Evolutionary conservation across 2,113 vertebrate species (phyloP).

Genomic region (Triplophysa siluroides): DNA sequence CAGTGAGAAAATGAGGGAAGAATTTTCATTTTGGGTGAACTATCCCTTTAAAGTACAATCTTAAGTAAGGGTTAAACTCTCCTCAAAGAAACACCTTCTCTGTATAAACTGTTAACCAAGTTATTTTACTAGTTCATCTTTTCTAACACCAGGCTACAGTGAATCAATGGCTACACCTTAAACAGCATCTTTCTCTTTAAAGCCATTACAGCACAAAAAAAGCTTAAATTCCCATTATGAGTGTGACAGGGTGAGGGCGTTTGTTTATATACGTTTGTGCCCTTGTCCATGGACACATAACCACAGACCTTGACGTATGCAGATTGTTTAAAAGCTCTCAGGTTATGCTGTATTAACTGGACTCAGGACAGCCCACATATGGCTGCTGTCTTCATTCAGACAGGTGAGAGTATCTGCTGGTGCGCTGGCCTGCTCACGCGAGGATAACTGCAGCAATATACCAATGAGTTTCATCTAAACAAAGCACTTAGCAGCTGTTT

Average conservation of each 20-base stretch:
- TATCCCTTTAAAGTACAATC: neutral
- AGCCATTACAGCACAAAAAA: conserved; percentile 6
- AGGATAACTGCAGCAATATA: conserved; percentile 48
- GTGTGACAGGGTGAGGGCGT: conserved; percentile 1
- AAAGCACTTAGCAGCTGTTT: conserved; percentile 28
- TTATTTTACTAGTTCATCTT: neutral
- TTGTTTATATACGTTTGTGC: neutral
- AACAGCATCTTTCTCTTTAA: neutral
- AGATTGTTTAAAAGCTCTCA: conserved; percentile 24
- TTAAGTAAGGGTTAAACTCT: neutral
- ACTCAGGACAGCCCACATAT: conserved; percentile 49
- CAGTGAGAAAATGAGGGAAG: too few relatives aligned
- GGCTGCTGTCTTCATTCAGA: conserved; percentile 38
- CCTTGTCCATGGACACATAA: neutral
- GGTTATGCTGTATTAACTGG: conserved; percentile 52
- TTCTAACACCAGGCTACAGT: neutral
- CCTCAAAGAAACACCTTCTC: neutral
- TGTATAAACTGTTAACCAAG: neutral
- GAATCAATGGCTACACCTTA: conserved; percentile 27
- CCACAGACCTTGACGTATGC: neutral
- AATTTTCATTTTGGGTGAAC: too few relatives aligned
- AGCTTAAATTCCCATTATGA: conserved; percentile 6
- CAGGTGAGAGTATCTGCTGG: conserved; percentile 31
- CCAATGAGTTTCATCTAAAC: conserved; percentile 9
- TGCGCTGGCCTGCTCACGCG: neutral